phyloP scores from a whole-genome alignment of 2,888 invertebrate species.

The Eupeodes luniger region DNA sequence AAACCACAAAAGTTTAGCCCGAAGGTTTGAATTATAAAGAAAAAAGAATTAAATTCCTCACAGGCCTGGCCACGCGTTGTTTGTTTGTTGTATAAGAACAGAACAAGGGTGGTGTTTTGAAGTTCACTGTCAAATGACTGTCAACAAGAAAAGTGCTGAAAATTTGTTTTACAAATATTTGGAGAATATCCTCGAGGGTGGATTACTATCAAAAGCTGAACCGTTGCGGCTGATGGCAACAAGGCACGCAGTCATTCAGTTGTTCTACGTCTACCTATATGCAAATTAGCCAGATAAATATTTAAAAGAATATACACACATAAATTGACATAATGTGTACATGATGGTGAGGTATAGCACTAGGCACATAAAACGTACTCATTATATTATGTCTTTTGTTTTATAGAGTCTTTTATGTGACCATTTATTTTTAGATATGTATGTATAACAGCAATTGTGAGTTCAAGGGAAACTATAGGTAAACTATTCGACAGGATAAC shows the following conservation, averaged over 20 bases:
- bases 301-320: slow-evolving; percentile 11
- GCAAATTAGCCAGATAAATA: slow-evolving; percentile 69
- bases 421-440: no score
- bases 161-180: slow-evolving; percentile 44
- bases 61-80: slow-evolving; percentile 28
- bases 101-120: slow-evolving; percentile 68
- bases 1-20: slow-evolving; percentile 65
- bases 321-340: no score
- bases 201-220: slow-evolving; percentile 24
- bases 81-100: background rate
- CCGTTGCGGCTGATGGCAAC: background rate
- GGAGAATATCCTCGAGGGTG: slow-evolving; percentile 31
- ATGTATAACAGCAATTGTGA: no score
- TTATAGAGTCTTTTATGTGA: slow-evolving; percentile 20
- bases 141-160: slow-evolving; percentile 59
- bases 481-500: no score
- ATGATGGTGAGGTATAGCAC: no score
- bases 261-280: slow-evolving; percentile 38
- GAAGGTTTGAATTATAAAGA: slow-evolving; percentile 38
- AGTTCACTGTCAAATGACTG: slow-evolving; percentile 73
- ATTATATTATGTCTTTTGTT: slow-evolving; percentile 40
- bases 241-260: slow-evolving; percentile 15
- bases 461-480: no score
- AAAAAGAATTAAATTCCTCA: slow-evolving; percentile 6
- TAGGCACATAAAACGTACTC: background rate